Base-by-base conservation (phyloP, 1,140 invertebrate species). In the Luehdorfia chinensis region DNA sequence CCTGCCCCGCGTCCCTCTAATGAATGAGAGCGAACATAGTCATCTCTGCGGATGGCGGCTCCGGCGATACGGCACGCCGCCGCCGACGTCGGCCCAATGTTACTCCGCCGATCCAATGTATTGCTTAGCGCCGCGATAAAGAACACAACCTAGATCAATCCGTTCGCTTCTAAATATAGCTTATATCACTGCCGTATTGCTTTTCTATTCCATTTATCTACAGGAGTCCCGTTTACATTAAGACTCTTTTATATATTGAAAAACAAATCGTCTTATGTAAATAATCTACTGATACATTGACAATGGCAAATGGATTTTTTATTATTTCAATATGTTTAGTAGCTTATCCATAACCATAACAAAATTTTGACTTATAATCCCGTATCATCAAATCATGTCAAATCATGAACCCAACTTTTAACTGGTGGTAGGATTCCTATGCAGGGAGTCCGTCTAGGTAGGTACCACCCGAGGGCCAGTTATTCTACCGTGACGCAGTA, bases 21-120 rank as follows among this genome's bases (percentile, higher is more conserved):
- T 84, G 80, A 84, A 83, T 85, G 81, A 80, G 80, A 84, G 75
- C 73, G 79, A 71, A 59, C 76, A 80, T 75, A 84, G 72, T 78
- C 77, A 78, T 81, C 80, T 75, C 72, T 81, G 76, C 77, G 75
- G 77, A 78, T 77, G 70, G 73, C 72, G 77, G 68, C 61, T 73
- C 59, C 60, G 51, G 50, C 64, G 76, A 72, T 75, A 70, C 63
- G 67, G 63, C 67, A 64, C 57, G 69, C 62, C 62, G 59, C n/a
- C n/a, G n/a, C n/a, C n/a, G n/a, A n/a, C n/a, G n/a, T 60, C 55
- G 61, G 23, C 7, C 23, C 23, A 27, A 7, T 7, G 19, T 7
- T 44, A n/a, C 60, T 64, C 52, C 66, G 66, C 65, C 55, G 61
- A 59, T 56, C 56, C 61, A 51, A 62, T 62, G 55, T 69, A 71